Base-by-base conservation (phyloP, 2,888 invertebrate genomes). In the Agonopterix arenella region DNA sequence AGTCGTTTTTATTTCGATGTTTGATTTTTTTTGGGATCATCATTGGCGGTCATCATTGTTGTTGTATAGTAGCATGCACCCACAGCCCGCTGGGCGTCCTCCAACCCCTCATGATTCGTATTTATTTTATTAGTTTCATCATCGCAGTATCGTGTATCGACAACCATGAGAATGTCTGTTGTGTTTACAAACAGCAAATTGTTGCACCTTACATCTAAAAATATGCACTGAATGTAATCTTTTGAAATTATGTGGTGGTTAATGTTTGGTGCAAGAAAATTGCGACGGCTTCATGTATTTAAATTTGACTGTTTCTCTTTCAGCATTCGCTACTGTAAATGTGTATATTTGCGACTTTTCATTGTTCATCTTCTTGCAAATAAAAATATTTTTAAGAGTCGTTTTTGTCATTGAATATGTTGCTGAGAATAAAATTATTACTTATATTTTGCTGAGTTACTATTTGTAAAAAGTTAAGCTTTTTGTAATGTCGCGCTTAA, bases 11-110 rank as follows among this genome's bases (percentile, higher is more conserved):
- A 66, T 76, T 83, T 82, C 67, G 65, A 79, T 81, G 82, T 84
- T 80, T 61, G 57, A 70, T 78, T 84, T 76, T 76, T 66, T 73
- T 78, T 68, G 60, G 57, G 62, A 65, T 78, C 76, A 76, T 79
- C 70, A 72, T 81, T 68, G 80, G 71, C 76, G 74, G 73, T 72
- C 64, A 70, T 73, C 67, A 71, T 79, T 68, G 74, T 71, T 71
- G 75, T 78, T 73, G 72, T 73, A 72, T 50, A 80, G 80, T 80
- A 82, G 90, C 90, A 90, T 90, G 89, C 84, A 79, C 80, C 81
- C 76, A 74, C 76, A 72, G 84, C 84, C 85, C 78, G 80, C 82
- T 81, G 89, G 90, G 90, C 88, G 80, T 89, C 90, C 90, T 90
- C 90, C 90, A 90, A 90, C 90, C 90, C 89, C 83, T 79, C 84